Conservation (phyloP, 1,140 invertebrate species). For the Brachionus angularis region DNA sequence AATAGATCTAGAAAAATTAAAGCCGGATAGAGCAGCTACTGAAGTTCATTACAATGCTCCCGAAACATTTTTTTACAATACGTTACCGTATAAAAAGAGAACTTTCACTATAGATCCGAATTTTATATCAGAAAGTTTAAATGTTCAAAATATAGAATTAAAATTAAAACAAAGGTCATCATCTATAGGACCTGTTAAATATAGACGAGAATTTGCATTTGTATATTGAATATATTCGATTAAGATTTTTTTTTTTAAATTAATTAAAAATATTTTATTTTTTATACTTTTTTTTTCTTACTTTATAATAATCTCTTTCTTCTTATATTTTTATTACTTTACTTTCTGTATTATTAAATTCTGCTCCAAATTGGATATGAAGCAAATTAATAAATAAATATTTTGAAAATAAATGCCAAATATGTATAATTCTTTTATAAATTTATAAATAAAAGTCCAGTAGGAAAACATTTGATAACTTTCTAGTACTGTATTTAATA, state of each 20-base stretch:
- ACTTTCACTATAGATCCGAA: conserved; percentile 33
- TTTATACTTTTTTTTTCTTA: background rate
- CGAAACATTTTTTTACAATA: conserved; percentile 40
- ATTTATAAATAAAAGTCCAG: too few relatives aligned
- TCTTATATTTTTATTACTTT: too few relatives aligned
- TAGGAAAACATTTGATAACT: too few relatives aligned
- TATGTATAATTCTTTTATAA: too few relatives aligned
- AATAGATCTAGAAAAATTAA: conserved; percentile 25
- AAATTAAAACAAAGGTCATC: background rate
- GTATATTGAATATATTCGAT: conserved; percentile 25
- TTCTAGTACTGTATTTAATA: too few relatives aligned
- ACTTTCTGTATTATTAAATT: too few relatives aligned
- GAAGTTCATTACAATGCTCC: conserved; percentile 41
- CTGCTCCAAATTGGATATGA: too few relatives aligned
- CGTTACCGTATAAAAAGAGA: conserved; percentile 11
- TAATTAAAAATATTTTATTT: background rate
- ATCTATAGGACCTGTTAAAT: background rate
- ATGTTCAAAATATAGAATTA: conserved; percentile 26
- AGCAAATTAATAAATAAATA: too few relatives aligned
- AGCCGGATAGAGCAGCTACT: background rate
- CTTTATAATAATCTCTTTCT: too few relatives aligned
- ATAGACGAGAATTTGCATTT: conserved; percentile 38
- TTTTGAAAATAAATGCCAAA: too few relatives aligned
- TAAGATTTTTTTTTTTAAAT: background rate
- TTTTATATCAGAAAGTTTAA: conserved; percentile 42